Conservation (phyloP, 1,140 invertebrate genomes). For the Drosophila sp. region DNA sequence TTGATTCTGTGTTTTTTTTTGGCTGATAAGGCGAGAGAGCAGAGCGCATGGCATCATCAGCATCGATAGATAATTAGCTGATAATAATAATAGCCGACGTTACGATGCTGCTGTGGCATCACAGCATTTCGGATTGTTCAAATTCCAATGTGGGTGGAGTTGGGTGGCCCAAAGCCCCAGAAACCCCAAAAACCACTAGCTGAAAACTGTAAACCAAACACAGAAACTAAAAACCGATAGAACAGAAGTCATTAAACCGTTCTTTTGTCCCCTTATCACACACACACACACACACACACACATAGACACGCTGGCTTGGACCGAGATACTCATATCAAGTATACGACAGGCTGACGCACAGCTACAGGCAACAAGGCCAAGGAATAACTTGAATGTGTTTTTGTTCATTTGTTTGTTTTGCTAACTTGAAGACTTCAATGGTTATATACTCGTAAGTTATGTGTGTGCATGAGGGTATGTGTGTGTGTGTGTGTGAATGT, state of each 20-base stretch:
- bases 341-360: conserved; percentile 60
- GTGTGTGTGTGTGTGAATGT: neutral
- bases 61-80: conserved; percentile 78
- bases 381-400: conserved; percentile 72
- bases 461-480: neutral
- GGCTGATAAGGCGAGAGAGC: conserved; percentile 54
- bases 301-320: neutral
- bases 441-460: conserved; percentile 11
- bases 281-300: neutral
- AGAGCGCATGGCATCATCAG: conserved; percentile 55
- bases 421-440: conserved; percentile 39
- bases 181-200: neutral
- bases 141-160: conserved; percentile 69
- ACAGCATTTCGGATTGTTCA: conserved; percentile 53
- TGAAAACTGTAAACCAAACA: neutral
- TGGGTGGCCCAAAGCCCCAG: neutral
- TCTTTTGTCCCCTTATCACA: neutral
- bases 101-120: conserved; percentile 25
- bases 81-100: conserved; percentile 52
- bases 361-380: conserved; percentile 61
- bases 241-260: conserved; percentile 7
- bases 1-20: conserved; percentile 11
- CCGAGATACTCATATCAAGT: conserved; percentile 50
- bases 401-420: conserved; percentile 62
- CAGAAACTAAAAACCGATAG: conserved; percentile 1